A percentile compares a stretch with the other conserved stretches of the same genome.
These are phyloP conservation scores for Odontophorus gujanensis DNA, from an alignment of 2,113 vertebrate species.

Conservation along the genomic window DNA sequence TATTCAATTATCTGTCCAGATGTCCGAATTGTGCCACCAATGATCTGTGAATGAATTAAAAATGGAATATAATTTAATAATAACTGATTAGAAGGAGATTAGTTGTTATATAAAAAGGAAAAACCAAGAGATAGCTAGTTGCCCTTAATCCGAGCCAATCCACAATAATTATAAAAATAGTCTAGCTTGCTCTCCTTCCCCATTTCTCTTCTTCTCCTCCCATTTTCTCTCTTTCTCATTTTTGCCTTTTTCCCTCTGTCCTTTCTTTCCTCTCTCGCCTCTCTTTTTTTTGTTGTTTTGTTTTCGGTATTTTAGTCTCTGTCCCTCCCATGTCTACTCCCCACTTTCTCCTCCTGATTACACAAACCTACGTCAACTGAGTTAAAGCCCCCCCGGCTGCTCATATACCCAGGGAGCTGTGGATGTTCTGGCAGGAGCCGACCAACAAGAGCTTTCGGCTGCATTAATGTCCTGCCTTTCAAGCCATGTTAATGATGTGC, in stretches of 20 bases:
- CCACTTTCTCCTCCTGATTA: slow-evolving; percentile 52
- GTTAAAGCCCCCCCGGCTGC: not conserved
- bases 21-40: slow-evolving; percentile 92
- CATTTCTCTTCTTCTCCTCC: slow-evolving; percentile 34
- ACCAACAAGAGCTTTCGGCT: not conserved
- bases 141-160: slow-evolving; percentile 85
- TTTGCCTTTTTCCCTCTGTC: slow-evolving; percentile 34
- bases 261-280: not conserved
- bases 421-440: not conserved
- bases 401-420: not conserved
- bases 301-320: not conserved
- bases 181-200: slow-evolving; percentile 42
- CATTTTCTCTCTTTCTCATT: slow-evolving; percentile 45
- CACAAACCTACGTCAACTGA: not conserved
- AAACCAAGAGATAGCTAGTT: slow-evolving; percentile 87
- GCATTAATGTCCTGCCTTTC: not conserved
- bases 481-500: not conserved
- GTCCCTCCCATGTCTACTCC: not conserved
- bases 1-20: slow-evolving; percentile 92
- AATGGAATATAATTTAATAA: slow-evolving; percentile 91
- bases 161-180: slow-evolving; percentile 80
- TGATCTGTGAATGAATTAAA: slow-evolving; percentile 89
- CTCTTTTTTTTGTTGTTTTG: not conserved
- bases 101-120: slow-evolving; percentile 86
- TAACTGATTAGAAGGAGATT: slow-evolving; percentile 91